Base-by-base conservation (phyloP, 2,888 invertebrate genomes). In the Megamerina dolium region DNA sequence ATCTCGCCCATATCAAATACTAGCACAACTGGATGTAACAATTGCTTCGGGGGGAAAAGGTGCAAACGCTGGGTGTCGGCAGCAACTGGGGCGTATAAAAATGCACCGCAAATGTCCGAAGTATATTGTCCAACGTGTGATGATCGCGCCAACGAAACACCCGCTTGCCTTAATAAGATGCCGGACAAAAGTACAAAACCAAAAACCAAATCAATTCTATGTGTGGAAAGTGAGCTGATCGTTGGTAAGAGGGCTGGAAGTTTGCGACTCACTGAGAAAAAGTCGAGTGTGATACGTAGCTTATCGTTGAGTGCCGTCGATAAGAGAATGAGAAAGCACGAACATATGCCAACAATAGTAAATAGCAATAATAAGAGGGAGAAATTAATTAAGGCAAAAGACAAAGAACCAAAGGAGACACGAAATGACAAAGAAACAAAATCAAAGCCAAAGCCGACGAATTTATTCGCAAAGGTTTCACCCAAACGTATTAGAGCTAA, bases 81-180 rank as follows among this genome's bases (percentile, higher is more conserved):
- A n/a, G 58, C 54, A 50, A 54, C 54, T 31, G 55, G 50, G 47
- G 48, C 45, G 35, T 51, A 46, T 33, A 44, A 48, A 12, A 61
- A 63, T 49, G 71, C 72, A 12, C 67, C 69, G 31, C 70, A 71
- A 70, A 76, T 77, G 73, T 77, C 80, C 41, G 80, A 80, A 62
- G 74, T 81, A 60, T 81, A 79, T 71, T 73, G 75, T 59, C 74
- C 76, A 37, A 64, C 65, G 55, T 67, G 68, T 50, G 71, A 72
- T 53, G 64, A 66, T 56, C 56, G 57, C 33, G 57, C 61, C 12
- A 68, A 68, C 38, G 60, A 64, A 40, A 64, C 77, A 36, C 76
- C 78, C 50, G 76, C 77, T 43, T 78, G 78, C 60, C 74, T 78
- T 55, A 63, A 63, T 59, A 64, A 70, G 62, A 60, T 73, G 66